These are phyloP conservation scores for Cladopsammia gracilis DNA, from an alignment of 64 coral and sea anemone genomes.

Conservation along the genomic window DNA sequence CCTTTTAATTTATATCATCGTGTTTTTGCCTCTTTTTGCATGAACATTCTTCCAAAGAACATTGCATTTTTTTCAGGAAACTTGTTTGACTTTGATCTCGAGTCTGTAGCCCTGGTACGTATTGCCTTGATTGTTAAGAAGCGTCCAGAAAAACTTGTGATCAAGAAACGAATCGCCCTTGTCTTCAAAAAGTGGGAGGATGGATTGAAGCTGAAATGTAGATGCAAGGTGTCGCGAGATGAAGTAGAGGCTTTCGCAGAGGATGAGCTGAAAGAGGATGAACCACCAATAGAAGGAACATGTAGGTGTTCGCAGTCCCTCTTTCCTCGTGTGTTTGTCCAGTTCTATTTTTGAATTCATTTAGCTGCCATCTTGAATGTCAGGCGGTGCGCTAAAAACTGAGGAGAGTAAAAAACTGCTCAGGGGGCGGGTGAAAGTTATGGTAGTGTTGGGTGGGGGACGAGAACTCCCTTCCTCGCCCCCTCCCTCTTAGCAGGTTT, in stretches of 20 bases:
- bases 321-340: too few relatives aligned
- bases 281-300: slow-evolving; percentile 1
- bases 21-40: not conserved
- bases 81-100: slow-evolving; percentile 14
- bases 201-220: not conserved
- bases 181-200: not conserved
- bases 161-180: not conserved
- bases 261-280: not conserved
- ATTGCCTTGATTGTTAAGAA: not conserved
- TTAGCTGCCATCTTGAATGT: too few relatives aligned
- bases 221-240: not conserved
- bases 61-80: not conserved
- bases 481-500: too few relatives aligned
- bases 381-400: too few relatives aligned
- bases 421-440: too few relatives aligned
- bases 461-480: too few relatives aligned
- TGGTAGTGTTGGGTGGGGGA: too few relatives aligned
- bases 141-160: not conserved
- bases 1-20: not conserved
- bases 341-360: too few relatives aligned
- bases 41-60: not conserved
- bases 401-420: too few relatives aligned
- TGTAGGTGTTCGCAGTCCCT: not conserved
- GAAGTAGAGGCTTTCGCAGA: slow-evolving; percentile 10
- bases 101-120: not conserved